Conservation (phyloP, 2,797 vertebrate species). For the Phyllotis vaccarum region DNA sequence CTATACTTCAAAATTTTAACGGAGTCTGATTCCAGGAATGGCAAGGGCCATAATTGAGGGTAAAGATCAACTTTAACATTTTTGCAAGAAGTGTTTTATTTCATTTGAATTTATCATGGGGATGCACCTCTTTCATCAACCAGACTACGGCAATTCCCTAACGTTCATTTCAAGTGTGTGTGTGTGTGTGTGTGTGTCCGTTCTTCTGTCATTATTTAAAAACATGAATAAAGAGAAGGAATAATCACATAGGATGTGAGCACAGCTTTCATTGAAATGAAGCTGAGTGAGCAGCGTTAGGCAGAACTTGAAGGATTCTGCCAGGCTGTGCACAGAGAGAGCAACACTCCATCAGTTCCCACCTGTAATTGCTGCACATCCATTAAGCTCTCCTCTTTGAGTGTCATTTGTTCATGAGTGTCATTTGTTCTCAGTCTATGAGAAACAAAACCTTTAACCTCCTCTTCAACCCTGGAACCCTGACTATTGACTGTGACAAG, state of each 20-base stretch:
- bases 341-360: background rate
- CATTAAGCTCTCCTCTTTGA: background rate
- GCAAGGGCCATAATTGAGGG: background rate
- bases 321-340: background rate
- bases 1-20: background rate
- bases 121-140: background rate
- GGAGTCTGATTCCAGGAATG: background rate
- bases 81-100: background rate
- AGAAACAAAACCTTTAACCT: background rate
- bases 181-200: background rate
- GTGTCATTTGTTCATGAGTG: background rate
- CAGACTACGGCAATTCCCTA: background rate
- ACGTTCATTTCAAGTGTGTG: background rate
- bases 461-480: background rate
- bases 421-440: background rate
- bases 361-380: background rate
- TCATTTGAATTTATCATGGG: background rate
- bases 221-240: background rate
- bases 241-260: background rate
- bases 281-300: background rate
- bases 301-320: background rate
- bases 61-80: background rate
- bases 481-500: background rate
- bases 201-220: background rate
- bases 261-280: background rate